These are phyloP conservation scores for Sinocyclocheilus anophthalmus DNA, from an alignment of 2,113 vertebrate genomes.

Conservation along the genomic window DNA sequence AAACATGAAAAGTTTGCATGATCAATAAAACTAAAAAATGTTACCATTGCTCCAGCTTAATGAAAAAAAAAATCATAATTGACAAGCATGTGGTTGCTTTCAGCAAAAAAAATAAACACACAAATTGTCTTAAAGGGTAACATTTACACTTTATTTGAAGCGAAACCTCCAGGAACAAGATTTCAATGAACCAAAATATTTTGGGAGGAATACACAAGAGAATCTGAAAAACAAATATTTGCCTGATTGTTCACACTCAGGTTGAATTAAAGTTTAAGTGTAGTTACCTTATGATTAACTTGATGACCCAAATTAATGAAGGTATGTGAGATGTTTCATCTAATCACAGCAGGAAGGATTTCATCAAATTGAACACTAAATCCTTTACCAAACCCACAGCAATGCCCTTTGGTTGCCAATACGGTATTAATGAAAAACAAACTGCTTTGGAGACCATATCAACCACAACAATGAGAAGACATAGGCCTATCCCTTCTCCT, in stretches of 20 bases:
- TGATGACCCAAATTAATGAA: background rate
- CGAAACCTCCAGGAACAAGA: background rate
- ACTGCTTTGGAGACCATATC: background rate
- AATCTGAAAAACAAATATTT: background rate
- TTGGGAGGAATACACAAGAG: background rate
- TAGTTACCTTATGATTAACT: background rate
- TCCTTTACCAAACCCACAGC: background rate
- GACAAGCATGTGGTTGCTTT: background rate
- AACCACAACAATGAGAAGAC: background rate
- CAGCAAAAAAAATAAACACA: too few relatives aligned
- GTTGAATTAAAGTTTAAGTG: slow-evolving; percentile 11
- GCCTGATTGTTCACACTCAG: background rate
- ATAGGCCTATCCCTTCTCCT: background rate
- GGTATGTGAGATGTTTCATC: background rate
- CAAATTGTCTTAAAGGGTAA: background rate
- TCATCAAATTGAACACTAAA: background rate
- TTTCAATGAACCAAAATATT: background rate
- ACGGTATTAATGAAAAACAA: background rate
- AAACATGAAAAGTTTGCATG: background rate
- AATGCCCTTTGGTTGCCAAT: background rate
- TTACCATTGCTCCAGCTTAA: background rate
- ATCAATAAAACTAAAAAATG: background rate
- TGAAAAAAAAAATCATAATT: too few relatives aligned
- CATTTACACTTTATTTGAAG: background rate
- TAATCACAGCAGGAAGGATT: slow-evolving; percentile 12